These are phyloP conservation scores for Iselma pallidipennis DNA, from an alignment of 2,888 invertebrate species.

Conservation along the genomic window DNA sequence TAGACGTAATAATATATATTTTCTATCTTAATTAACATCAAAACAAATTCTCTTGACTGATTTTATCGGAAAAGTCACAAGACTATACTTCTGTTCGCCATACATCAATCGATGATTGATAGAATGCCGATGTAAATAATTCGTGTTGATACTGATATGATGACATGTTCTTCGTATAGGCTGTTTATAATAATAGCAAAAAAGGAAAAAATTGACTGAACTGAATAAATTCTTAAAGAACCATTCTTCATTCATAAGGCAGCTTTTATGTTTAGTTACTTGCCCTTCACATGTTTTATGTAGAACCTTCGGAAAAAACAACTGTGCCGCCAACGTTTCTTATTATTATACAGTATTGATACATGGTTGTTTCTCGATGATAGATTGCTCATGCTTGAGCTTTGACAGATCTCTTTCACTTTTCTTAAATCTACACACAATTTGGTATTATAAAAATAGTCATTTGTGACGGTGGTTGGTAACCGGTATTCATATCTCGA, in stretches of 20 bases:
- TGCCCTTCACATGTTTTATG: constrained; percentile 20
- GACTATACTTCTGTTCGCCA: constrained; percentile 2
- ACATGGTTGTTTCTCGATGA: constrained; percentile 11
- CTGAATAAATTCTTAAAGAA: constrained; percentile 12
- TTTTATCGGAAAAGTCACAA: constrained; percentile 13
- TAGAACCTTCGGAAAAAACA: constrained; percentile 16
- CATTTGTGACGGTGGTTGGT: not conserved
- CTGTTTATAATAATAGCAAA: not conserved
- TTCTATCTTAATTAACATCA: not conserved
- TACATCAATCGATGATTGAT: constrained; percentile 26
- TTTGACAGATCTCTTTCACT: not conserved
- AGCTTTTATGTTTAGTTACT: constrained; percentile 23
- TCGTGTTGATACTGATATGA: constrained; percentile 23
- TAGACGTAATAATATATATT: not conserved
- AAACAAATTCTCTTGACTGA: not conserved
- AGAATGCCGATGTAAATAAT: constrained; percentile 25
- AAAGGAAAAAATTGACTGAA: not conserved
- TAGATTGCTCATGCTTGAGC: constrained; percentile 8
- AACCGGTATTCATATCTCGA: not conserved
- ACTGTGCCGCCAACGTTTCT: not conserved
- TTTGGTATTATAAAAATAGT: constrained; percentile 3
- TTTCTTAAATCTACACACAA: not conserved
- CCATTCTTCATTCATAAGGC: constrained; percentile 24
- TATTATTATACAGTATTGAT: constrained; percentile 14
- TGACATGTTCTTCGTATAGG: constrained; percentile 11